Conservation (phyloP, 92 coral and sea anemone species). For the Diadumene lineata region DNA sequence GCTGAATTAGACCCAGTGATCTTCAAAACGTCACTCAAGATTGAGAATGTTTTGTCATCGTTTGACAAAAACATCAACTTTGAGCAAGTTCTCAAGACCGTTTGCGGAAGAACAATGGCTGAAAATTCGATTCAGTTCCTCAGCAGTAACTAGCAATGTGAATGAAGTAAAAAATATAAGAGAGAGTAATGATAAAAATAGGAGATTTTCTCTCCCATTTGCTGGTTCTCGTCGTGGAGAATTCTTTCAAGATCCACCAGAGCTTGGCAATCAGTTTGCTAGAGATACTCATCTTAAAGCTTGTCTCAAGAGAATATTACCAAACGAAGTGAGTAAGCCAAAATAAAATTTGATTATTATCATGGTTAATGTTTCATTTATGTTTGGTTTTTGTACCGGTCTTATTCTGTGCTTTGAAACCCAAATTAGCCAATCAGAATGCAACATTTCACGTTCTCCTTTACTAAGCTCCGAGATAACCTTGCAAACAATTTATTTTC, state of each 20-base stretch:
- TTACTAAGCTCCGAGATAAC: too few species aligned
- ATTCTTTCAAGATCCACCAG: conserved; percentile 81
- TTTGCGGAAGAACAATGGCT: neutral
- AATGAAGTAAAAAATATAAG: neutral
- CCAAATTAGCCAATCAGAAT: too few species aligned
- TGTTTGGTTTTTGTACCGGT: too few species aligned
- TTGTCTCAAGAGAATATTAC: conserved; percentile 67
- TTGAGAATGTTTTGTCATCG: too few species aligned
- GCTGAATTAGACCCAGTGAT: too few species aligned
- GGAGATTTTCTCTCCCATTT: conserved; percentile 4
- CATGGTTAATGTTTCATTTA: too few species aligned
- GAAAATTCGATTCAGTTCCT: neutral
- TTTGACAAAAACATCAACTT: neutral
- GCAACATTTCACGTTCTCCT: too few species aligned
- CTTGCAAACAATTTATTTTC: too few species aligned
- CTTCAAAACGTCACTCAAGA: too few species aligned
- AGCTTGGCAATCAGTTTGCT: conserved; percentile 69
- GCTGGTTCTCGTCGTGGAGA: conserved; percentile 68
- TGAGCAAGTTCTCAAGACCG: neutral
- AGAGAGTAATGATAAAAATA: conserved; percentile 1
- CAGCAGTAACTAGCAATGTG: neutral
- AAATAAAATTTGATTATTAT: too few species aligned
- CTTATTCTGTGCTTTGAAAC: too few species aligned
- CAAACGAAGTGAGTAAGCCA: conserved; percentile 62
- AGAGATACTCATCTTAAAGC: conserved; percentile 62